Conservation (phyloP, 2,113 vertebrate species). For the Acrocephalus arundinaceus region DNA sequence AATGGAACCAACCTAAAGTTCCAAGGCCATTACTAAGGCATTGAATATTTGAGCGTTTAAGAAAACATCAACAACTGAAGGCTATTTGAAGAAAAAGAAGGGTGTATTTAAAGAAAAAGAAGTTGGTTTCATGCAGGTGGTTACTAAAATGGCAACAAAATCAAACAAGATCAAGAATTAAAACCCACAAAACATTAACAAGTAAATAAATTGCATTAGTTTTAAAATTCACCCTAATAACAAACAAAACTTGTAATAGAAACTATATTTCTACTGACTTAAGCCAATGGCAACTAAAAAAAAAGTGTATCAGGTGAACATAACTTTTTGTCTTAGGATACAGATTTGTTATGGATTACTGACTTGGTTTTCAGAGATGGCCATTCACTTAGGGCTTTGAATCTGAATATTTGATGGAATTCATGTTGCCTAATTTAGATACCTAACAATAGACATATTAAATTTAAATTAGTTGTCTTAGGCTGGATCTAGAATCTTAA, state of each 20-base stretch:
- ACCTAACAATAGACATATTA: not conserved
- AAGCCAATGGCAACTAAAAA: not conserved
- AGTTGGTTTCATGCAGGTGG: not conserved
- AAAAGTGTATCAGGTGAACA: not conserved
- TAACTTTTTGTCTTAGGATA: not conserved
- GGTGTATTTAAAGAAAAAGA: not conserved
- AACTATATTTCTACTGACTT: conserved; percentile 5
- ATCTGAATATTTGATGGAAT: not conserved
- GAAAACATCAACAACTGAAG: not conserved
- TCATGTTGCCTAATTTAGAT: not conserved
- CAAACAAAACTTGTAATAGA: conserved; percentile 24
- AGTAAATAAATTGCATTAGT: conserved; percentile 15
- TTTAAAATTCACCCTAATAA: conserved; percentile 11
- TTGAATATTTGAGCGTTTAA: not conserved
- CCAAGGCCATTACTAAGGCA: not conserved
- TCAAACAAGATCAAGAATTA: not conserved
- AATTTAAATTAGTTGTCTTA: not conserved
- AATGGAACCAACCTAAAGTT: not conserved
- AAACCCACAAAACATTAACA: not conserved
- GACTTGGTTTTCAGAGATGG: not conserved
- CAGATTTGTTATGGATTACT: not conserved
- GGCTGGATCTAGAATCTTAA: not conserved
- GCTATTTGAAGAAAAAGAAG: not conserved
- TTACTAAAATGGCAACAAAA: not conserved
- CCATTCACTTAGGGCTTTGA: not conserved